A percentile compares a stretch with the other conserved stretches of the same genome.
Evolutionary conservation across 2,797 vertebrate species (phyloP).

Genomic region (Tapirus indicus): DNA sequence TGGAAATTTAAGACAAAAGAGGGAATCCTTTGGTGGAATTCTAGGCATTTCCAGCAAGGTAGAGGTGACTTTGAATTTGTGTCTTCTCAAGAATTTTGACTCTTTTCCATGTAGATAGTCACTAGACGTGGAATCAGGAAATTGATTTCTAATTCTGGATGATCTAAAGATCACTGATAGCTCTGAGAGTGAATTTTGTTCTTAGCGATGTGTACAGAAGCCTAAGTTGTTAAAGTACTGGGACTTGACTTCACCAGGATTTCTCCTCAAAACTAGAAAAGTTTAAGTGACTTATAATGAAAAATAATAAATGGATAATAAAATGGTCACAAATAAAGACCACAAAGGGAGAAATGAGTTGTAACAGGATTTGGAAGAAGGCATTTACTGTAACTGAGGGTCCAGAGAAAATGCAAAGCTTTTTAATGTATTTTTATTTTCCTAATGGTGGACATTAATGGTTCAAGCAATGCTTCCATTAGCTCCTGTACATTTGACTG

Average conservation of each 20-base stretch:
- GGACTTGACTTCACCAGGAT: background rate
- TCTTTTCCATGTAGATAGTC: background rate
- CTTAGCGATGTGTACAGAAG: background rate
- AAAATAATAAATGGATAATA: background rate
- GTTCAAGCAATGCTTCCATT: background rate
- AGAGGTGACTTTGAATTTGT: background rate
- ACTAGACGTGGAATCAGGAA: background rate
- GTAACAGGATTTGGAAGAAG: background rate
- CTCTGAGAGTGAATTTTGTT: background rate
- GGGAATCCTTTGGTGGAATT: background rate
- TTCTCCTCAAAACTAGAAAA: background rate
- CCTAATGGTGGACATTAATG: background rate
- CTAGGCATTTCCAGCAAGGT: background rate
- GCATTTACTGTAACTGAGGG: background rate
- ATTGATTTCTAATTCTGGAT: background rate
- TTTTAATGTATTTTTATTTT: conserved; percentile 12
- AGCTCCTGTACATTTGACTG: background rate
- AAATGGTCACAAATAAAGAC: background rate
- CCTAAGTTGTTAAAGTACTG: background rate
- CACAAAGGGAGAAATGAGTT: background rate
- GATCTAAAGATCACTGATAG: background rate
- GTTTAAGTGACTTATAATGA: background rate
- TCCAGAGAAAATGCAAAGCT: background rate
- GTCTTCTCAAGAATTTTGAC: background rate
- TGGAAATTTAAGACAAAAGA: background rate